Evolutionary conservation across 1,140 invertebrate species (phyloP).

Genomic region (Ephestia elutella): DNA sequence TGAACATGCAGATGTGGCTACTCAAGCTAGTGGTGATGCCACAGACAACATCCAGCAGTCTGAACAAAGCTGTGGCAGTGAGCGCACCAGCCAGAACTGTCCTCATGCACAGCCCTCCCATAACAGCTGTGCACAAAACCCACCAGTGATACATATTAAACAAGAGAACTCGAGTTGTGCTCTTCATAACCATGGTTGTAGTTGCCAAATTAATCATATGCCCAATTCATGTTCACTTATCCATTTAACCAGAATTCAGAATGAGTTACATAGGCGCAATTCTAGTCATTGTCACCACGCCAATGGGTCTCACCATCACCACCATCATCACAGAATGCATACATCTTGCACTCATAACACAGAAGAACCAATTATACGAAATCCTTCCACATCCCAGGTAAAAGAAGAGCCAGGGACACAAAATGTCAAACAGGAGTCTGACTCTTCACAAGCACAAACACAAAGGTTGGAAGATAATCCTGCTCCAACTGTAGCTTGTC

Average conservation of each 20-base stretch:
- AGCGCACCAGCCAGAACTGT: not conserved
- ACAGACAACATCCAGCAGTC: not conserved
- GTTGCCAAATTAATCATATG: slow-evolving; percentile 25
- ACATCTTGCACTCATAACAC: slow-evolving; percentile 21
- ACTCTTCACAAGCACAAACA: slow-evolving; percentile 16
- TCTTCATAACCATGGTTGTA: slow-evolving; percentile 16
- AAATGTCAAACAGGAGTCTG: slow-evolving; percentile 35
- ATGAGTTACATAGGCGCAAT: slow-evolving; percentile 22
- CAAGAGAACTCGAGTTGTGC: slow-evolving; percentile 25
- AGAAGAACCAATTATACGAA: slow-evolving; percentile 15
- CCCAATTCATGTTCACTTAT: slow-evolving; percentile 18
- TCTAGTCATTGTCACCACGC: slow-evolving; percentile 26
- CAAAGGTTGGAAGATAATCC: slow-evolving; percentile 13
- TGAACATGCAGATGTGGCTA: slow-evolving; percentile 21
- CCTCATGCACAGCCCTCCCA: not conserved
- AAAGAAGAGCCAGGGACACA: slow-evolving; percentile 47
- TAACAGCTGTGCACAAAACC: slow-evolving; percentile 13
- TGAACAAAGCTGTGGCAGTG: slow-evolving; percentile 10
- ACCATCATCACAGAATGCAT: slow-evolving; percentile 31
- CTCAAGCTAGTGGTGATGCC: slow-evolving; percentile 15
- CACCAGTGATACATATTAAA: slow-evolving; percentile 27
- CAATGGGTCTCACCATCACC: slow-evolving; percentile 28
- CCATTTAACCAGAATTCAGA: slow-evolving; percentile 5
- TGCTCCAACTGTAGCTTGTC: not conserved
- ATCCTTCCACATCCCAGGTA: slow-evolving; percentile 28